Conservation (phyloP, 2,888 invertebrate genomes). For the Miltochrista miniata region DNA sequence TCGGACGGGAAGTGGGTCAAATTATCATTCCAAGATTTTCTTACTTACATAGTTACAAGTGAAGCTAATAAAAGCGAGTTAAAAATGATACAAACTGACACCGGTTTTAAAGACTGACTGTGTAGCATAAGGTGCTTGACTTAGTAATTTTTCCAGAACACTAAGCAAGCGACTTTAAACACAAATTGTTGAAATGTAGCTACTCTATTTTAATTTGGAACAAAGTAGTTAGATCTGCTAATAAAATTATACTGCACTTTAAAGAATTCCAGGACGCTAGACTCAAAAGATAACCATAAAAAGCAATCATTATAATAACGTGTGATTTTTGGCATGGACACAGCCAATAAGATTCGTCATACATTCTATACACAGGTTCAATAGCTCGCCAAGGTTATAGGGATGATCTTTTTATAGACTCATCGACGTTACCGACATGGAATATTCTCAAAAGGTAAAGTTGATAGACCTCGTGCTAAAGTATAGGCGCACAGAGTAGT, state of each 20-base stretch:
- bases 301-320: background rate
- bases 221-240: background rate
- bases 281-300: background rate
- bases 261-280: background rate
- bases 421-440: slow-evolving; percentile 43
- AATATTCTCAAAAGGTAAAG: slow-evolving; percentile 44
- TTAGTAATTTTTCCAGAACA: too few species aligned
- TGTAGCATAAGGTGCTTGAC: too few species aligned
- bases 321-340: slow-evolving; percentile 1
- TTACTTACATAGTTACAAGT: too few species aligned
- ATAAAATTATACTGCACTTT: background rate
- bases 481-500: slow-evolving; percentile 15
- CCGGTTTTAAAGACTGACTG: too few species aligned
- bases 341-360: background rate
- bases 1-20: too few species aligned
- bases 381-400: slow-evolving; percentile 38
- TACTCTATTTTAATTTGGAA: too few species aligned
- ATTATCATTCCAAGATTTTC: too few species aligned
- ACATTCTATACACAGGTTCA: slow-evolving; percentile 25
- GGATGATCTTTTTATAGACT: slow-evolving; percentile 49
- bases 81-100: too few species aligned
- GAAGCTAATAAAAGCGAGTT: too few species aligned
- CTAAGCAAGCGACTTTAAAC: too few species aligned
- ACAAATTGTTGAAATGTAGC: too few species aligned
- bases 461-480: slow-evolving; percentile 25